Evolutionary conservation across 2,888 invertebrate genomes (phyloP).

Genomic region (Crossocerus cetratus): DNA sequence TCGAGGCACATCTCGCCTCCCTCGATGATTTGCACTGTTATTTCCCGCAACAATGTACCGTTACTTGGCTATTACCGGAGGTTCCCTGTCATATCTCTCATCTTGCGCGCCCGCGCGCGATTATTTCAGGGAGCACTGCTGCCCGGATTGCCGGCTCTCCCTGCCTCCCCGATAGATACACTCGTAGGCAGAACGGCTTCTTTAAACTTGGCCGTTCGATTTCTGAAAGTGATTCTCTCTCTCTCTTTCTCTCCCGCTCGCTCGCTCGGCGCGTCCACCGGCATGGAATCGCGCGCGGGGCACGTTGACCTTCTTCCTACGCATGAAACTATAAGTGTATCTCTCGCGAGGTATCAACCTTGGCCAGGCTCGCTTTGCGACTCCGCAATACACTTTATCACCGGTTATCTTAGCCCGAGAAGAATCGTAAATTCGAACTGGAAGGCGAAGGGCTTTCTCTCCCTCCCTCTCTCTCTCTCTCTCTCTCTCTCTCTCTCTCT

Average conservation of each 20-base stretch:
- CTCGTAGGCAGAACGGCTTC: conserved; percentile 3
- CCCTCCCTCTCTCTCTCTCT: conserved; percentile 3
- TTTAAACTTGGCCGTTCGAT: conserved; percentile 6
- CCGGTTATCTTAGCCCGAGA: conserved; percentile 54
- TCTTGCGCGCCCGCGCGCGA: neutral
- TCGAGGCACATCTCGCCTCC: conserved; percentile 20
- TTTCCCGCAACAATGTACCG: conserved; percentile 31
- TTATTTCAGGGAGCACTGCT: too few species aligned
- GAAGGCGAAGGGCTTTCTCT: conserved; percentile 27
- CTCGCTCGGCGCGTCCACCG: neutral
- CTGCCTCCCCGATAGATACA: too few species aligned
- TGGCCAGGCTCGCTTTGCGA: conserved; percentile 17
- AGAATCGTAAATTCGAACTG: conserved; percentile 60
- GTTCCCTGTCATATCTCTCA: neutral
- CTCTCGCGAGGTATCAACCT: too few species aligned
- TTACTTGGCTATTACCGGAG: neutral
- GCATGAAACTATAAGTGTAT: conserved; percentile 10
- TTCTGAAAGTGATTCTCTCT: conserved; percentile 1
- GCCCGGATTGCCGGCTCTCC: too few species aligned
- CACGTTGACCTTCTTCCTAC: conserved; percentile 28
- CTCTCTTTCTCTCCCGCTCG: too few species aligned
- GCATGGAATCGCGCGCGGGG: conserved; percentile 2
- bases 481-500: conserved; percentile 3
- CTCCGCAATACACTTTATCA: conserved; percentile 47
- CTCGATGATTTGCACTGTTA: conserved; percentile 33